phyloP scores from a whole-genome alignment of 2,113 vertebrate species.

The Lampris megalopsis region DNA sequence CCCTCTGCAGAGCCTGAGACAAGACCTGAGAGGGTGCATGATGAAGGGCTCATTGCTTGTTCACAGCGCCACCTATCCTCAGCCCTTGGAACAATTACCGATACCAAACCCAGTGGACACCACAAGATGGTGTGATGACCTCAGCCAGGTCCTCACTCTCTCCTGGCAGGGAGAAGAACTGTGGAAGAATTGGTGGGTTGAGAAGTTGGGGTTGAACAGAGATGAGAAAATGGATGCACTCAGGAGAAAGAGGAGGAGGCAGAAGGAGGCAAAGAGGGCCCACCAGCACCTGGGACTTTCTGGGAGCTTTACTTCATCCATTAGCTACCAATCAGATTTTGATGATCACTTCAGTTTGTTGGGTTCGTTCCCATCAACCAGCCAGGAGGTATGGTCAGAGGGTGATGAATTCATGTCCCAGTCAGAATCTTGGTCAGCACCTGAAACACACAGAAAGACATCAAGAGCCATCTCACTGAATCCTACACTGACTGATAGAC shows the following conservation, averaged over 20 bases:
- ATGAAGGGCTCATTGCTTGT: constrained; percentile 61
- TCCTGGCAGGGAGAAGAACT: constrained; percentile 83
- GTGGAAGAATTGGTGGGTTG: constrained; percentile 84
- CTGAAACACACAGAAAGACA: rapidly evolving
- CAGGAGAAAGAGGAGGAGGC: constrained; percentile 73
- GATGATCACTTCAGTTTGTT: constrained; percentile 38
- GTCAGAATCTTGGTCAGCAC: not conserved
- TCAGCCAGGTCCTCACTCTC: constrained; percentile 81
- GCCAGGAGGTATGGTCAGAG: constrained; percentile 53
- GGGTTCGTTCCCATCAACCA: constrained; percentile 1
- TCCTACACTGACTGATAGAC: not conserved
- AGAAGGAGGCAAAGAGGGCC: constrained; percentile 67
- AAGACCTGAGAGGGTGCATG: constrained; percentile 71
- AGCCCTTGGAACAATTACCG: rapidly evolving
- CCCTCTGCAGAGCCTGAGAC: constrained; percentile 18
- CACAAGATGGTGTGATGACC: constrained; percentile 56
- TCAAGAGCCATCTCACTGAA: not conserved
- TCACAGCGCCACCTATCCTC: constrained; percentile 23
- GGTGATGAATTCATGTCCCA: too few relatives aligned
- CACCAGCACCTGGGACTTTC: constrained; percentile 60
- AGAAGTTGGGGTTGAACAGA: constrained; percentile 62
- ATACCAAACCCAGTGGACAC: constrained; percentile 57
- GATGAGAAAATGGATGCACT: constrained; percentile 58
- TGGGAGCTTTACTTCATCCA: constrained; percentile 84
- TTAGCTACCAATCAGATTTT: constrained; percentile 76